Conservation (phyloP, 2,888 invertebrate genomes). For the Hylaea fasciaria region DNA sequence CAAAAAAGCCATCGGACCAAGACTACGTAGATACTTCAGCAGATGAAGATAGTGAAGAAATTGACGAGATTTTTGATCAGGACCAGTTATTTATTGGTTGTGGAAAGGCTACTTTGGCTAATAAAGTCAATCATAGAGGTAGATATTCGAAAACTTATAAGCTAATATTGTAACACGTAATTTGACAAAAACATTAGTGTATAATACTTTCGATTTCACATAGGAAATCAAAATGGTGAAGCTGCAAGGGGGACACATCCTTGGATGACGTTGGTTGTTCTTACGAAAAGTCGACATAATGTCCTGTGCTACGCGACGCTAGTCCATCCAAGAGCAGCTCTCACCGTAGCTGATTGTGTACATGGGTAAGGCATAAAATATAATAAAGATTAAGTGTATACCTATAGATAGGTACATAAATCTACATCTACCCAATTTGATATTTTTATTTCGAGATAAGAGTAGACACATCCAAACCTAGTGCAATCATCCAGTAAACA, state of each 20-base stretch:
- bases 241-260: slow-evolving; percentile 64
- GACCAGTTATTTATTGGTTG: slow-evolving; percentile 61
- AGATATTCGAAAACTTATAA: background rate
- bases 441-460: no score
- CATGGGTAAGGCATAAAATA: slow-evolving; percentile 54
- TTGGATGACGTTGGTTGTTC: slow-evolving; percentile 69
- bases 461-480: no score
- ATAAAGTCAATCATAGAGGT: slow-evolving; percentile 29
- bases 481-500: no score
- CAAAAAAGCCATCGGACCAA: slow-evolving; percentile 55
- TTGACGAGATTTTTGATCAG: slow-evolving; percentile 49
- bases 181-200: background rate
- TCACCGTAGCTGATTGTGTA: slow-evolving; percentile 73
- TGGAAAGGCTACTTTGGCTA: slow-evolving; percentile 55
- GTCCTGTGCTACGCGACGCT: slow-evolving; percentile 74
- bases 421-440: no score
- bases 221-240: slow-evolving; percentile 57
- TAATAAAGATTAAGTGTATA: no score
- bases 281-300: slow-evolving; percentile 59
- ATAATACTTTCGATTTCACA: slow-evolving; percentile 5
- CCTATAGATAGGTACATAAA: no score
- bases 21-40: slow-evolving; percentile 49
- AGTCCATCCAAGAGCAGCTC: slow-evolving; percentile 70
- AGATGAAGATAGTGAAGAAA: slow-evolving; percentile 43
- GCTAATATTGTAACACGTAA: background rate